phyloP scores from a whole-genome alignment of 2,113 vertebrate species.

The Gavialis gangeticus region DNA sequence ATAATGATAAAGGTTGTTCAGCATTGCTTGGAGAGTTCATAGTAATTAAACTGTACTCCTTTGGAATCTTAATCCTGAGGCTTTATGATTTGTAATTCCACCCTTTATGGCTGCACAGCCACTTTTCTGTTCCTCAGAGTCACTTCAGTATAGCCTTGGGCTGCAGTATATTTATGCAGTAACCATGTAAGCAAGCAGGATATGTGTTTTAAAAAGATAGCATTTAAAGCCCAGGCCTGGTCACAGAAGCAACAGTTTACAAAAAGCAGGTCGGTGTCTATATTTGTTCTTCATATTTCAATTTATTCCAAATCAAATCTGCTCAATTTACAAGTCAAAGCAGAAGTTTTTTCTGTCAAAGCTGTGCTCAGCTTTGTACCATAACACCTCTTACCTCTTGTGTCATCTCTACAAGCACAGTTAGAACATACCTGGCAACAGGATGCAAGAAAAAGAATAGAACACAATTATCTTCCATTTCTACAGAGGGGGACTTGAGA shows the following conservation, averaged over 20 bases:
- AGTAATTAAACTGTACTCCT: slow-evolving; percentile 9
- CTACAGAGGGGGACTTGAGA: background rate
- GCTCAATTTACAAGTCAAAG: background rate
- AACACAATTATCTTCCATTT: background rate
- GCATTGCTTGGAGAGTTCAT: background rate
- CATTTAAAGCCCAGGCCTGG: rapidly evolving
- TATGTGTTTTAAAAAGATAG: rapidly evolving
- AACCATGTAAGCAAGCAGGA: background rate
- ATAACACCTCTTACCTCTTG: rapidly evolving
- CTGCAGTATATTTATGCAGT: background rate
- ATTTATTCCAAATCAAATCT: background rate
- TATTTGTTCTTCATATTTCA: background rate
- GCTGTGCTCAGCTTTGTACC: background rate
- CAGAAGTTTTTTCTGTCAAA: rapidly evolving
- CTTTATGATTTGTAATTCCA: slow-evolving; percentile 21
- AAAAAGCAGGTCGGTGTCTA: background rate
- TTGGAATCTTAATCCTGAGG: background rate
- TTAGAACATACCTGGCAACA: background rate
- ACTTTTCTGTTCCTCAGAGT: background rate
- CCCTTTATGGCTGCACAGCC: background rate
- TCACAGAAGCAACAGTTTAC: background rate
- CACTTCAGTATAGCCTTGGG: background rate
- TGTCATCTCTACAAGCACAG: too few species aligned
- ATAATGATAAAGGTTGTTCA: background rate
- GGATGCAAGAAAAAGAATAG: background rate